phyloP scores from a whole-genome alignment of 2,888 invertebrate species.

The Marronus borbonicus region DNA sequence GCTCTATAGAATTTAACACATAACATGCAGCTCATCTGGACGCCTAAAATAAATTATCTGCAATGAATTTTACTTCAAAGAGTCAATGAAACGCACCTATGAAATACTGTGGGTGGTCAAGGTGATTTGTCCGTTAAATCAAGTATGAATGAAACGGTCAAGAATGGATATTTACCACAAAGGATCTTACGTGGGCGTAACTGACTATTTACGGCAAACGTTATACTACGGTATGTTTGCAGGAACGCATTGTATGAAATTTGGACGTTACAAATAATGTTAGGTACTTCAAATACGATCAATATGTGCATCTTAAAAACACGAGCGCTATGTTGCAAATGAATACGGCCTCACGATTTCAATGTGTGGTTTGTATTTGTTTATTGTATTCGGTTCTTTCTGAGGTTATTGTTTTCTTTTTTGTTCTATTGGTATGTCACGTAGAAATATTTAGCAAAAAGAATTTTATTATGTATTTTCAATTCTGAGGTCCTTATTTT shows the following conservation, averaged over 20 bases:
- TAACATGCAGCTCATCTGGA: no score
- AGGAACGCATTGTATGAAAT: slow-evolving; percentile 5
- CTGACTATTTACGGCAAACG: slow-evolving; percentile 23
- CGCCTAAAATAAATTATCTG: no score
- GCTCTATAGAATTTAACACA: no score
- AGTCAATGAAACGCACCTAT: background rate
- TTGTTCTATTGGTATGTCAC: no score
- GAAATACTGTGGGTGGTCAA: slow-evolving; percentile 43
- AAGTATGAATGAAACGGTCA: slow-evolving; percentile 40
- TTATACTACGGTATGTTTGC: background rate
- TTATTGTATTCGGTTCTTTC: no score
- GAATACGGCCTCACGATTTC: no score
- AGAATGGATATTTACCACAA: slow-evolving; percentile 32
- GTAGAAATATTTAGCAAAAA: no score
- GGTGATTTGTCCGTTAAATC: slow-evolving; percentile 44
- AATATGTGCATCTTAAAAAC: slow-evolving; percentile 24
- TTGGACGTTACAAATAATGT: background rate
- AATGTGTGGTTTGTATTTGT: no score
- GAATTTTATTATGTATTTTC: no score
- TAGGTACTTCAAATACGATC: background rate
- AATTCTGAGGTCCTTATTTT: no score
- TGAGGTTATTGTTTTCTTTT: no score
- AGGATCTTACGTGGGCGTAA: slow-evolving; percentile 25
- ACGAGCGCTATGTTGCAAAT: background rate
- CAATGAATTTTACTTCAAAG: background rate